phyloP scores from a whole-genome alignment of 2,797 vertebrate species.

The Coregonus sp. region DNA sequence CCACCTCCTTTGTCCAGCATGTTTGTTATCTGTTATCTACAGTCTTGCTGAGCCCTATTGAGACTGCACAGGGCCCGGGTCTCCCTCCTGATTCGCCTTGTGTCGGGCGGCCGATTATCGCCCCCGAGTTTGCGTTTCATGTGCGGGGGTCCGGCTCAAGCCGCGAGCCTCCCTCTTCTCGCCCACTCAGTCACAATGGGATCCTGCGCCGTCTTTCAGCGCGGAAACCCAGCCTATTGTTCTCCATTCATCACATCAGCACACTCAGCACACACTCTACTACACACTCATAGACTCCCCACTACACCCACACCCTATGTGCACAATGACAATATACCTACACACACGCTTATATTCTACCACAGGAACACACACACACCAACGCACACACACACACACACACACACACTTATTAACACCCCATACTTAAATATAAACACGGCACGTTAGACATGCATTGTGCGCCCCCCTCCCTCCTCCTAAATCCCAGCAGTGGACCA shows the following conservation, averaged over 20 bases:
- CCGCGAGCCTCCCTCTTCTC: constrained; percentile 35
- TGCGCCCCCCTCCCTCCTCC: background rate
- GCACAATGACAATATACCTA: background rate
- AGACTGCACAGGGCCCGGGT: constrained; percentile 52
- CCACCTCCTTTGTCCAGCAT: background rate
- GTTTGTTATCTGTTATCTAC: constrained; percentile 61
- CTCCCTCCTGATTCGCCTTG: constrained; percentile 70
- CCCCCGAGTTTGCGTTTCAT: constrained; percentile 69
- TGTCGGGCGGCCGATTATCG: constrained; percentile 40
- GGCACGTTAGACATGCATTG: background rate
- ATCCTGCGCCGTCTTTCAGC: constrained; percentile 69
- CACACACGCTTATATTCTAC: constrained; percentile 3
- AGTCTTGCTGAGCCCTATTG: constrained; percentile 59
- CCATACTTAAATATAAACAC: background rate
- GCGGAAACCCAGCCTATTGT: constrained; percentile 61
- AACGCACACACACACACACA: background rate
- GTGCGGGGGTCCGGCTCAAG: constrained; percentile 66
- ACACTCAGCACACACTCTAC: constrained; percentile 43
- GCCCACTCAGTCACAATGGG: constrained; percentile 66
- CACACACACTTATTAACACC: background rate
- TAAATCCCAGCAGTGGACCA: background rate
- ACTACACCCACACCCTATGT: background rate
- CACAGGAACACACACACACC: constrained; percentile 6
- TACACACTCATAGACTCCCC: constrained; percentile 53
- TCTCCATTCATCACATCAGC: constrained; percentile 58